phyloP scores from a whole-genome alignment of 2,797 vertebrate genomes.

The Percopsis omiscomaycus region DNA sequence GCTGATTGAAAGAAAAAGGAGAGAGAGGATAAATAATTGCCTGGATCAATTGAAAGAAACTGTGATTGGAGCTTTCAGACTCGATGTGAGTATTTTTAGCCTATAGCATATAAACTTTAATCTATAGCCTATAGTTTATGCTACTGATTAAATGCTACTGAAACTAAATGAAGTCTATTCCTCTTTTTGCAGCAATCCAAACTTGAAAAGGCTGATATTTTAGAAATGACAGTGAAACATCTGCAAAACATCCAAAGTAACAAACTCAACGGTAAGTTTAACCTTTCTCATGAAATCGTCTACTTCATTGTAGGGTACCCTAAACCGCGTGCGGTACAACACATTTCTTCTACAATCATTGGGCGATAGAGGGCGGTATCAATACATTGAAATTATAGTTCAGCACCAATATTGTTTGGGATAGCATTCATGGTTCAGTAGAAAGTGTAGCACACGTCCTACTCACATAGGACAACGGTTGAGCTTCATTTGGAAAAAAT shows the following conservation, averaged over 20 bases:
- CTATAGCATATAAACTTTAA: not conserved
- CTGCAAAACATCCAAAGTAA: constrained; percentile 86
- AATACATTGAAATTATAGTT: not conserved
- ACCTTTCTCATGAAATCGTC: not conserved
- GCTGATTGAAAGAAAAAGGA: constrained; percentile 87
- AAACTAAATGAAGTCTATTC: not conserved
- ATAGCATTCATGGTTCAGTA: too few relatives aligned
- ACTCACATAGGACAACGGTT: too few relatives aligned
- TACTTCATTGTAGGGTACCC: too few relatives aligned
- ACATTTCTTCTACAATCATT: not conserved
- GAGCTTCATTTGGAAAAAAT: too few relatives aligned
- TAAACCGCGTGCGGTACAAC: not conserved
- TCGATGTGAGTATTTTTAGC: constrained; percentile 81
- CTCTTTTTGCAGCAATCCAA: constrained; percentile 85
- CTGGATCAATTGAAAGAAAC: constrained; percentile 89
- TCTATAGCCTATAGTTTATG: constrained; percentile 1
- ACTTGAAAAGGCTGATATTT: constrained; percentile 89
- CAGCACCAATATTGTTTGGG: not conserved
- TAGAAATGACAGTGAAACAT: constrained; percentile 92
- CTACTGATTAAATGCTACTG: too few relatives aligned
- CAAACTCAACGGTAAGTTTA: constrained; percentile 79
- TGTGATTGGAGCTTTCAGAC: constrained; percentile 82
- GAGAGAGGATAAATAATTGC: constrained; percentile 89
- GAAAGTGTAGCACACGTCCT: too few relatives aligned
- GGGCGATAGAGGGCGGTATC: constrained; percentile 34